Percentiles rank a stretch among this genome's conserved stretches.
phyloP scores from a whole-genome alignment of 2,113 vertebrate genomes.

The Pachypanchax playfairii region DNA sequence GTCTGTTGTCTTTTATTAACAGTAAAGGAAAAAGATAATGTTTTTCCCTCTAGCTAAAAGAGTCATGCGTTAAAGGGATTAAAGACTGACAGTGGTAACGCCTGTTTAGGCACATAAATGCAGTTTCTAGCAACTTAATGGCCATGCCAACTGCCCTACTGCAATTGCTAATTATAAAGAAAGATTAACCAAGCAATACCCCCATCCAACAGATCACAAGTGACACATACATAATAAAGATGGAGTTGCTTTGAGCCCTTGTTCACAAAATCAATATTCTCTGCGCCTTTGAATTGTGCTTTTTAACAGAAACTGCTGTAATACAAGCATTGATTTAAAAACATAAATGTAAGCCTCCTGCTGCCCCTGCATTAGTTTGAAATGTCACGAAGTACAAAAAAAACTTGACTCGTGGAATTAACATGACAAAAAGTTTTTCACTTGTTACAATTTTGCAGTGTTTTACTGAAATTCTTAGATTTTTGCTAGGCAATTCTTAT shows the following conservation, averaged over 20 bases:
- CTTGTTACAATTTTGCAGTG: neutral
- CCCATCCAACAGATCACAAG: neutral
- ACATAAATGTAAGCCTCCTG: slow-evolving; percentile 19
- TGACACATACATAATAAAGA: slow-evolving; percentile 17
- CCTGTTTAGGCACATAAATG: slow-evolving; percentile 17
- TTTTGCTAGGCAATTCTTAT: too few species aligned
- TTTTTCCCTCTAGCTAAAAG: neutral
- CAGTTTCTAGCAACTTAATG: slow-evolving; percentile 6
- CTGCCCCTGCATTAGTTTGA: slow-evolving; percentile 24
- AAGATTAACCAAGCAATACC: slow-evolving; percentile 2
- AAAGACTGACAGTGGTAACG: slow-evolving; percentile 1
- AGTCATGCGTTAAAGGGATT: slow-evolving; percentile 15
- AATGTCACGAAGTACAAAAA: slow-evolving; percentile 13
- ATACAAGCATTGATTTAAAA: slow-evolving; percentile 24
- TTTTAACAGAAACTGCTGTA: slow-evolving; percentile 9
- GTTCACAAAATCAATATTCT: slow-evolving; percentile 16
- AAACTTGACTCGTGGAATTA: slow-evolving; percentile 1
- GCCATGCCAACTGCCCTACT: neutral
- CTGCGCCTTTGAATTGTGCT: slow-evolving; percentile 14
- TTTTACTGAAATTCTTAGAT: neutral
- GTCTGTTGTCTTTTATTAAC: slow-evolving; percentile 10
- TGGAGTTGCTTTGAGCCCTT: slow-evolving; percentile 14
- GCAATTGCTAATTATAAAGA: slow-evolving; percentile 13
- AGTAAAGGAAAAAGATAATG: neutral
- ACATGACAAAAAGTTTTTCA: neutral